Base-by-base conservation (phyloP, 2,113 vertebrate genomes). In the Redunca redunca region DNA sequence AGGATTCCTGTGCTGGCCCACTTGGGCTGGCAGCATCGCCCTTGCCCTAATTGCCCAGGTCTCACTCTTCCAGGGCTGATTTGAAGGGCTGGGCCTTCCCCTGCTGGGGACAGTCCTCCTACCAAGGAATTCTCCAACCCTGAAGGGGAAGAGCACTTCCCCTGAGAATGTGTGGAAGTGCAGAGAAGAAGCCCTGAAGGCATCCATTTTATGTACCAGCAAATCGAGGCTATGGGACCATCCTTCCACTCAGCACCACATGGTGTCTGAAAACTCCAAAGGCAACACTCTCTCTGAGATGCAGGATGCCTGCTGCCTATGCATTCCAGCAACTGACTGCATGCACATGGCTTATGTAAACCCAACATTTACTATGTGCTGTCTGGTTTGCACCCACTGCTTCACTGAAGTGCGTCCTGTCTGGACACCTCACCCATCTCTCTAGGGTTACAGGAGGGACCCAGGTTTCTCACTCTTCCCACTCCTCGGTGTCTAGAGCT, bases 21-120 rank as follows among this genome's bases (percentile, higher is more conserved):
- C 30, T 4, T 19, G 4, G 30, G 7, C 3, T 10, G 12, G 23
- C 16, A 26, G 60, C 1, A 6, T 50, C n/a, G 0, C 9, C 36
- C 46, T 12, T 4, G 1, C 36, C 16, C 28, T 19, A 26, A 43
- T 36, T 11, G n/a, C 17, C 23, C 11, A 30, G 17, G 40, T 40
- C 52, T 52, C 21, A 12, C 60, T 53, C 74, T 60, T 94, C 50
- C 52, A 46, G 19, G 28, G 60, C 5, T 4, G 28, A 83, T 87
- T 60, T 43, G 36, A n/a, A 85, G 15, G 88, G 52, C 48, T 93
- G 64, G 30, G 19, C 2, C 0, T 16, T 88, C 3, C 13, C 36
- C 46, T n/a, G 8, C 81, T 57, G 15, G 9, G 50, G 33, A 92
- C 2, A 16, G 5, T 21, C 6, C 55, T 19, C 4, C 55, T 15